Evolutionary conservation across 2,888 invertebrate species (phyloP).

Genomic region (Andrena haemorrhoa): DNA sequence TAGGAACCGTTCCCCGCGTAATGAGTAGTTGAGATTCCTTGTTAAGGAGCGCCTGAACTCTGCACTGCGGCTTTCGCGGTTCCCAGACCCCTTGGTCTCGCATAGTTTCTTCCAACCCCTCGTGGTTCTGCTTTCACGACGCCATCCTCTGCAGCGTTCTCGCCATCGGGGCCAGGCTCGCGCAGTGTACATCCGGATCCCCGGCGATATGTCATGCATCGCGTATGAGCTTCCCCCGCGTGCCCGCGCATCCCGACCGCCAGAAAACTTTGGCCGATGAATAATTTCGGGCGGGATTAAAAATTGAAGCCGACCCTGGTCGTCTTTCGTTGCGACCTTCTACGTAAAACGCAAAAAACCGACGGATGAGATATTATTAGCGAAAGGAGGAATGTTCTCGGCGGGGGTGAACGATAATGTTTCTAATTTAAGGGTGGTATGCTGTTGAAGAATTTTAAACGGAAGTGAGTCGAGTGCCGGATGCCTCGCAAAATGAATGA

Average conservation of each 20-base stretch:
- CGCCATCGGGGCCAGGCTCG: constrained; percentile 4
- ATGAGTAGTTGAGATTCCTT: constrained; percentile 76
- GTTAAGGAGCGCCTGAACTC: constrained; percentile 74
- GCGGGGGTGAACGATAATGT: neutral
- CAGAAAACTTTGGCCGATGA: constrained; percentile 40
- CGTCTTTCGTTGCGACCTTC: neutral
- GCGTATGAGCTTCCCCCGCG: neutral
- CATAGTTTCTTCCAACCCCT: constrained; percentile 66
- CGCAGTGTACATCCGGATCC: constrained; percentile 5
- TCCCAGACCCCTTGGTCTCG: constrained; percentile 72
- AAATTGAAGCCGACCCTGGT: constrained; percentile 17
- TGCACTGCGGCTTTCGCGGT: constrained; percentile 75
- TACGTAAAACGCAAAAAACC: neutral
- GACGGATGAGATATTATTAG: neutral
- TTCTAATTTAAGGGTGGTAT: neutral
- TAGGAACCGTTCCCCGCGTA: constrained; percentile 68
- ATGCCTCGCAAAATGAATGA: too few relatives aligned
- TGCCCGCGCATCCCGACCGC: neutral
- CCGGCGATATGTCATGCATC: constrained; percentile 21
- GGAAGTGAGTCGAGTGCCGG: too few relatives aligned
- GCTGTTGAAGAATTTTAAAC: too few relatives aligned
- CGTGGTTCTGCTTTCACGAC: constrained; percentile 22
- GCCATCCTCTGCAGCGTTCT: constrained; percentile 13
- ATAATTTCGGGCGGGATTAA: constrained; percentile 49
- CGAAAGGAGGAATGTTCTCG: neutral